Conservation (phyloP, 2,113 vertebrate species). For the Gambusia holbrooki region DNA sequence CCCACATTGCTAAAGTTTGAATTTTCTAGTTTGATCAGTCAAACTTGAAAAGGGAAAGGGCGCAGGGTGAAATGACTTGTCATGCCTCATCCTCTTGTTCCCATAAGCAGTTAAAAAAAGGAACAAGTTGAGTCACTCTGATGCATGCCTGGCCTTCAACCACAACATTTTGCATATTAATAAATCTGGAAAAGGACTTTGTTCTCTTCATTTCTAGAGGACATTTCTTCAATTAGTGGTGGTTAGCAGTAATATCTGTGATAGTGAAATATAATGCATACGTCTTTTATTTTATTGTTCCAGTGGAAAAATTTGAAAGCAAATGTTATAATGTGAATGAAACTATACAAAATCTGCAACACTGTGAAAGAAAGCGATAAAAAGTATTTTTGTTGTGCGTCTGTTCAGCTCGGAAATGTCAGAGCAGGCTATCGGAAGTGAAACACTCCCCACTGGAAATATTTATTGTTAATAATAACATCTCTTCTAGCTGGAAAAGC, state of each 20-base stretch:
- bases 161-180: constrained; percentile 29
- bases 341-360: background rate
- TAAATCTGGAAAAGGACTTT: constrained; percentile 23
- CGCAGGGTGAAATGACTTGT: constrained; percentile 58
- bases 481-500: constrained; percentile 40
- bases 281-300: too few species aligned
- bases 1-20: constrained; percentile 25
- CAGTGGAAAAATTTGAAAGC: too few species aligned
- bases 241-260: background rate
- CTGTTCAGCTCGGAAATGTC: constrained; percentile 40
- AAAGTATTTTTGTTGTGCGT: constrained; percentile 1
- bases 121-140: constrained; percentile 61
- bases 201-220: background rate
- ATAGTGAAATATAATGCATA: background rate
- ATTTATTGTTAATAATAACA: constrained; percentile 55
- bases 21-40: constrained; percentile 51
- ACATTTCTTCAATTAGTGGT: background rate
- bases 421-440: constrained; percentile 35
- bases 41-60: constrained; percentile 62
- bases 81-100: constrained; percentile 45
- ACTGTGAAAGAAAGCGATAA: constrained; percentile 7
- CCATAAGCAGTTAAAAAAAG: constrained; percentile 38
- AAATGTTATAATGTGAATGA: background rate
- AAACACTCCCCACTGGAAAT: constrained; percentile 55
- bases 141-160: background rate